Conservation (phyloP, 2,888 invertebrate species). For the Graphium colonna region DNA sequence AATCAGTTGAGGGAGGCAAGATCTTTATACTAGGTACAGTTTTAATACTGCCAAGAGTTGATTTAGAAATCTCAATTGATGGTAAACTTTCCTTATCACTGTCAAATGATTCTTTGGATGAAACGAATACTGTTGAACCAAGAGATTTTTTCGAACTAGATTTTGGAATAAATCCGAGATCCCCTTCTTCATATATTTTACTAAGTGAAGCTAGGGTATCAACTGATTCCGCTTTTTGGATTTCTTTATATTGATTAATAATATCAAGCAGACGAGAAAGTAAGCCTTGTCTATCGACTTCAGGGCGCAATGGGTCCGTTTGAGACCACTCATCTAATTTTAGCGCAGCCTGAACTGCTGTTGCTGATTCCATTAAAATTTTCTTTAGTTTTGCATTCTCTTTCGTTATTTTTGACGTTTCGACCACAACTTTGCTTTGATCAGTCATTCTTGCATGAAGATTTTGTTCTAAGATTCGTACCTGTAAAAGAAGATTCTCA, state of each 20-base stretch:
- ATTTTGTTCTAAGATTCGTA: constrained; percentile 78
- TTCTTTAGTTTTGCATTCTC: constrained; percentile 78
- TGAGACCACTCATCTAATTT: constrained; percentile 68
- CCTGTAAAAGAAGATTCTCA: constrained; percentile 64
- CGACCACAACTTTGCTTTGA: constrained; percentile 64
- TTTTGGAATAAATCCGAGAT: constrained; percentile 84
- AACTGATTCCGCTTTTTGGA: constrained; percentile 57
- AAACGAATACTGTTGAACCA: constrained; percentile 30
- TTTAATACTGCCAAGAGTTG: constrained; percentile 50
- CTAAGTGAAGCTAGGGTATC: constrained; percentile 72
- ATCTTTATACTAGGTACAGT: constrained; percentile 61
- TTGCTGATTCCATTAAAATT: constrained; percentile 82
- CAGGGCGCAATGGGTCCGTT: constrained; percentile 52
- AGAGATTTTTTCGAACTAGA: constrained; percentile 42
- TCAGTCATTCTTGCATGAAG: constrained; percentile 73
- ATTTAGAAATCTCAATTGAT: constrained; percentile 36
- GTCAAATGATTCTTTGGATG: constrained; percentile 35
- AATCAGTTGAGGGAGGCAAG: constrained; percentile 42
- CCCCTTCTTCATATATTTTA: constrained; percentile 81
- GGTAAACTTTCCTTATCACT: constrained; percentile 33
- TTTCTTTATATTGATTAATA: constrained; percentile 63
- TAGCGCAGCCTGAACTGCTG: constrained; percentile 80
- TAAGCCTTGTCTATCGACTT: constrained; percentile 68
- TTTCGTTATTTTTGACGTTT: constrained; percentile 67
- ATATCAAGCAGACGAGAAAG: constrained; percentile 79